phyloP scores from a whole-genome alignment of 2,888 invertebrate species.

The Orgyia antiqua region DNA sequence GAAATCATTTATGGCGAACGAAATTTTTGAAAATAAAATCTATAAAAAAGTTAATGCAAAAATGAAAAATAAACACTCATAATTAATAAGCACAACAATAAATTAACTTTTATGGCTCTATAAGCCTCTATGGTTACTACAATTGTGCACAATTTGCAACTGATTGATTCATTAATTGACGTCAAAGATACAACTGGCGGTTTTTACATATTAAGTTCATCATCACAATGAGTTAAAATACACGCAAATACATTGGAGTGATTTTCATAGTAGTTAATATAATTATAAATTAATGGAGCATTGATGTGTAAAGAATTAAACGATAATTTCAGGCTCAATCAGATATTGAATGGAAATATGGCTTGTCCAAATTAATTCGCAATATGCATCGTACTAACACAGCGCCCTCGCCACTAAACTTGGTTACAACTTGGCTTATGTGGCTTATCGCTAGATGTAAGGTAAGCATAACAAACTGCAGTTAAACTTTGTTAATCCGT shows the following conservation, averaged over 20 bases:
- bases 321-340: constrained; percentile 95
- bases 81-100: not conserved
- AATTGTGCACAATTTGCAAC: too few relatives aligned
- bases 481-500: too few relatives aligned
- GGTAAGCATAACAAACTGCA: constrained; percentile 70
- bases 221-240: too few relatives aligned
- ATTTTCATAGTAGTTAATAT: not conserved
- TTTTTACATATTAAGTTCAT: too few relatives aligned
- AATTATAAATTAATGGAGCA: not conserved
- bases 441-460: constrained; percentile 90
- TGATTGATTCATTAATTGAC: too few relatives aligned
- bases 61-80: not conserved
- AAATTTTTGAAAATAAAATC: not conserved
- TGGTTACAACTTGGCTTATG: constrained; percentile 95
- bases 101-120: too few relatives aligned
- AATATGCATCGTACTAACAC: constrained; percentile 99
- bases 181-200: too few relatives aligned
- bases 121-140: too few relatives aligned
- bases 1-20: too few relatives aligned
- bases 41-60: not conserved
- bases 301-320: not conserved
- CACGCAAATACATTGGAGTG: too few relatives aligned
- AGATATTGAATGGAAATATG: constrained; percentile 99
- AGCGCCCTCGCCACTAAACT: constrained; percentile 97
- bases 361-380: constrained; percentile 97